Base-by-base conservation (phyloP, 2,888 invertebrate species). In the Salpingus planirostris region DNA sequence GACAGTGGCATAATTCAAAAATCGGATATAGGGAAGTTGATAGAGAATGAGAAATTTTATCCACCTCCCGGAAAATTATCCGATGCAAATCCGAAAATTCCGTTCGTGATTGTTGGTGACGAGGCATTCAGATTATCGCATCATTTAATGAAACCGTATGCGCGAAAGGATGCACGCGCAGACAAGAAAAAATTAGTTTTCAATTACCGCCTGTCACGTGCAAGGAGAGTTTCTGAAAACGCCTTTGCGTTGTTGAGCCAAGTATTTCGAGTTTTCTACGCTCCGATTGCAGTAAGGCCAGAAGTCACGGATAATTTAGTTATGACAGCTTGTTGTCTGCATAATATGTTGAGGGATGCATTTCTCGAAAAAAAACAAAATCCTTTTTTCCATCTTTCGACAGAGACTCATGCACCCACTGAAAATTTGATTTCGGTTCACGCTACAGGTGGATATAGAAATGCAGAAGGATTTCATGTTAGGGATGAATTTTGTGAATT, bases 381-480 rank as follows among this genome's bases (percentile, higher is more conserved):
- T 6, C 13, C 12, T 26, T 13, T 7, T 13, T 13, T 7, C 11
- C 13, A 26, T 6, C 10, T 12, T 13, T 4, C 4, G 6, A 5
- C 11, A 5, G 13, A 7, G n/a, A n/a, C n/a, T 11, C 4, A 11
- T 6, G 5, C 5, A 10, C 26, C 26, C 5, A 11, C 11, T 8
- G 4, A 8, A 4, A 13, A 13, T 30, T 64, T 64, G 53, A 44
- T 54, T 21, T 59, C 61, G 47, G 56, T 59, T 27, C 57, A 15
- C 3, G 21, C 13, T 11, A 27, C 27, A 15, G 27, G 36, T 14
- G 36, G 35, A 18, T 35, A 32, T 35, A 21, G 25, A 13, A 35
- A 25, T 8, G 10, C 11, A 3, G 35, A 33, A 34, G 31, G 35
- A 2, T 29, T 33, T 33, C 13, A 32, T 4, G 28, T 36, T 8